phyloP scores from a whole-genome alignment of 2,113 vertebrate species.

The Garra rufa region DNA sequence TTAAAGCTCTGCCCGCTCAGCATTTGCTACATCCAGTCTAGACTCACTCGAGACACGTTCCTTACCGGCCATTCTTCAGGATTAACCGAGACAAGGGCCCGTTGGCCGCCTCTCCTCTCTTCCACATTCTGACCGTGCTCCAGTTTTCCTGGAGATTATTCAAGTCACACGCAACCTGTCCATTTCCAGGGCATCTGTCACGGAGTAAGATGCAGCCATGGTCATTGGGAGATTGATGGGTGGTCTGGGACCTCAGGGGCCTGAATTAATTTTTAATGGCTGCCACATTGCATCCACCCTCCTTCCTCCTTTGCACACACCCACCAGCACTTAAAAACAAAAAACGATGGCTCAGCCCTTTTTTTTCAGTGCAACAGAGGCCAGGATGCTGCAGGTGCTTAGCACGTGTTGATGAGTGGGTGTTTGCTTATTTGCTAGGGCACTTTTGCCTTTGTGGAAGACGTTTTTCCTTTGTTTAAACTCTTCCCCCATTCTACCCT shows the following conservation, averaged over 20 bases:
- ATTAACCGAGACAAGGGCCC: constrained; percentile 25
- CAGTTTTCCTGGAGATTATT: constrained; percentile 33
- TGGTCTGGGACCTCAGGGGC: constrained; percentile 46
- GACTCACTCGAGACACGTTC: constrained; percentile 29
- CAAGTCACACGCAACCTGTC: constrained; percentile 21
- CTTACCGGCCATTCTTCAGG: constrained; percentile 44
- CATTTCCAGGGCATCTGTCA: constrained; percentile 50
- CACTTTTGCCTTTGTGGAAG: constrained; percentile 47
- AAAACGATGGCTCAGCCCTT: constrained; percentile 50
- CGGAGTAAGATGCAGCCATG: constrained; percentile 46
- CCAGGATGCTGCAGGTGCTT: constrained; percentile 31
- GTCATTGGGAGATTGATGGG: constrained; percentile 53
- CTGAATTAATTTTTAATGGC: constrained; percentile 61
- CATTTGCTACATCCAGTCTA: constrained; percentile 25
- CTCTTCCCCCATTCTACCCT: constrained; percentile 85
- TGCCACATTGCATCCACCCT: constrained; percentile 44
- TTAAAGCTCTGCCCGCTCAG: constrained; percentile 38
- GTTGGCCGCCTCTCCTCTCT: constrained; percentile 1
- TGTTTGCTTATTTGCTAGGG: constrained; percentile 18
- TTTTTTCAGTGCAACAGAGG: constrained; percentile 6
- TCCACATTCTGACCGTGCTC: constrained; percentile 13
- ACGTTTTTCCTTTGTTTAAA: constrained; percentile 21
- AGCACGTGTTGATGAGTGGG: constrained; percentile 40
- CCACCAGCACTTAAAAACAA: constrained; percentile 37
- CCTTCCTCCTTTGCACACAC: background rate